These are phyloP conservation scores for Hirtodrosophila alboralis DNA, from an alignment of 2,888 invertebrate species.

Conservation along the genomic window DNA sequence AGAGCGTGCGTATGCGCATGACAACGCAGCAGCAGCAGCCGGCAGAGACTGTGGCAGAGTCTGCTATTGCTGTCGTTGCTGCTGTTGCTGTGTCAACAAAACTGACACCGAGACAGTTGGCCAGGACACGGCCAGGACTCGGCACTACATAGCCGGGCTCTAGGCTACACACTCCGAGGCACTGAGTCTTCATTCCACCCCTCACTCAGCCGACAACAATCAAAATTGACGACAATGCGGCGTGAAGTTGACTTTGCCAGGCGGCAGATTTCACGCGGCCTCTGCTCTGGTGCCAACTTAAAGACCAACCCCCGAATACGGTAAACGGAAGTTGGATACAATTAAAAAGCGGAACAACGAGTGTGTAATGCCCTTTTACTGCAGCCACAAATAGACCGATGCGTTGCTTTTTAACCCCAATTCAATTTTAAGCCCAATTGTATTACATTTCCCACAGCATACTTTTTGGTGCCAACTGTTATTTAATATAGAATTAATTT, in stretches of 20 bases:
- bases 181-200: too few species aligned
- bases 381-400: too few species aligned
- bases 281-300: conserved; percentile 20
- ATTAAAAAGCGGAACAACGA: conserved; percentile 45
- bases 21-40: conserved; percentile 20
- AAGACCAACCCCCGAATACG: conserved; percentile 28
- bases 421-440: too few species aligned
- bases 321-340: conserved; percentile 6
- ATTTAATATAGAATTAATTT: not conserved
- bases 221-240: conserved; percentile 55
- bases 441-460: not conserved
- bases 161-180: not conserved
- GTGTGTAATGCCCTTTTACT: conserved; percentile 55
- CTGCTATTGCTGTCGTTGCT: conserved; percentile 9
- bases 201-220: conserved; percentile 19
- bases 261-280: conserved; percentile 52
- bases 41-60: conserved; percentile 1
- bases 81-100: conserved; percentile 48
- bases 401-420: conserved; percentile 3
- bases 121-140: conserved; percentile 36
- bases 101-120: conserved; percentile 46
- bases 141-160: conserved; percentile 13
- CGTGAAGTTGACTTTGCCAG: conserved; percentile 71
- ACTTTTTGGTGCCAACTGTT: not conserved
- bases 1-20: conserved; percentile 69